Conservation (phyloP, 2,113 vertebrate genomes). For the Gnathonemus longibarbis region DNA sequence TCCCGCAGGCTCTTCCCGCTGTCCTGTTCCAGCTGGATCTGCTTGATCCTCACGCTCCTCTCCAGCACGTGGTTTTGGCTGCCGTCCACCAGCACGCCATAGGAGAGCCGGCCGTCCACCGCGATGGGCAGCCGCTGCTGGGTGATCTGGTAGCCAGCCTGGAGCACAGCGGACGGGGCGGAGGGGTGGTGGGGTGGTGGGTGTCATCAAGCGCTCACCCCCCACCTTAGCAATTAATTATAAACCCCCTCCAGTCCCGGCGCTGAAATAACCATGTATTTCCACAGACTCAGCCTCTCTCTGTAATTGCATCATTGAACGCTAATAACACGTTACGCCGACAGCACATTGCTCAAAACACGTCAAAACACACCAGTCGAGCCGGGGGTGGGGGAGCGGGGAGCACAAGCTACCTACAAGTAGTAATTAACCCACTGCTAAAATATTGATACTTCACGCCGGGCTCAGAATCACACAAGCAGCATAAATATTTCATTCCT, state of each 20-base stretch:
- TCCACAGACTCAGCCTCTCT: background rate
- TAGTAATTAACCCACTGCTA: slow-evolving; percentile 26
- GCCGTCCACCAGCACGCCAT: slow-evolving; percentile 58
- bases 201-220: background rate
- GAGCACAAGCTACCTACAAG: background rate
- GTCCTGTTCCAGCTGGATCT: slow-evolving; percentile 97
- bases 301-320: background rate
- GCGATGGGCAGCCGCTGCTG: slow-evolving; percentile 88
- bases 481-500: slow-evolving; percentile 46
- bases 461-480: slow-evolving; percentile 38
- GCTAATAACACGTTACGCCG: background rate
- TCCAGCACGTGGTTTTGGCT: slow-evolving; percentile 61
- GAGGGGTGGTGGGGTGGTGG: no score
- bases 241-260: background rate
- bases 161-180: slow-evolving; percentile 25
- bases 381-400: background rate
- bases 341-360: slow-evolving; percentile 13
- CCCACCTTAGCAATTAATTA: background rate
- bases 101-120: slow-evolving; percentile 70
- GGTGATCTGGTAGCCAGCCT: slow-evolving; percentile 98
- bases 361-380: slow-evolving; percentile 20
- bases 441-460: slow-evolving; percentile 31
- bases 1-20: slow-evolving; percentile 96
- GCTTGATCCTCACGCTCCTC: slow-evolving; percentile 75
- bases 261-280: background rate